Percentiles rank a stretch among this genome's conserved stretches.
Conservation (phyloP, 2,797 vertebrate genomes). For the Knipowitschia caucasica region DNA sequence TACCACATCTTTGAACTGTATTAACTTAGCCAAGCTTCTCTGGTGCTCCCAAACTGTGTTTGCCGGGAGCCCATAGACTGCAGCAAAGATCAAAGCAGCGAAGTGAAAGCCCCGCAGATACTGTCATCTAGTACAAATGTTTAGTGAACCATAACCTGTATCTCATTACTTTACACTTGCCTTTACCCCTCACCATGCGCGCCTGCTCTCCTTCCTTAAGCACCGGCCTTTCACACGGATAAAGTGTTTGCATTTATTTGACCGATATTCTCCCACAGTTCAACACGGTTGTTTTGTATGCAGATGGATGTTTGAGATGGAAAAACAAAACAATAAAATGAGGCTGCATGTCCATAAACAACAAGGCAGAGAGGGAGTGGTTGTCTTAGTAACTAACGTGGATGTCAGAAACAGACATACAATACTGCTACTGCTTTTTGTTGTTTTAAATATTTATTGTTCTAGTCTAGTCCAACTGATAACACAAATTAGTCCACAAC, state of each 20-base stretch:
- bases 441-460: no score
- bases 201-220: slow-evolving; percentile 28
- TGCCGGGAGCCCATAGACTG: slow-evolving; percentile 61
- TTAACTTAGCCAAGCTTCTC: slow-evolving; percentile 49
- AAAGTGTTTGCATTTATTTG: slow-evolving; percentile 11
- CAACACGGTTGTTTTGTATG: not conserved
- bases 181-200: slow-evolving; percentile 32
- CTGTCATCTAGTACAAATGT: slow-evolving; percentile 70
- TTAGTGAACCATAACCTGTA: slow-evolving; percentile 64
- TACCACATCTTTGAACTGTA: slow-evolving; percentile 48
- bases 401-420: not conserved
- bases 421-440: no score
- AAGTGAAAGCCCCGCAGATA: slow-evolving; percentile 63
- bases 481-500: no score
- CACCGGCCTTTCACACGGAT: slow-evolving; percentile 15
- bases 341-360: not conserved
- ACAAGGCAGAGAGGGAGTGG: not conserved
- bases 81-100: slow-evolving; percentile 69
- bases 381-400: not conserved
- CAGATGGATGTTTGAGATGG: not conserved
- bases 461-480: no score
- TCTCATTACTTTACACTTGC: slow-evolving; percentile 58
- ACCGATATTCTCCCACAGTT: not conserved
- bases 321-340: not conserved
- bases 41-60: slow-evolving; percentile 51